These are phyloP conservation scores for Cinclus mexicanus DNA, from an alignment of 2,113 vertebrate species.

Conservation along the genomic window DNA sequence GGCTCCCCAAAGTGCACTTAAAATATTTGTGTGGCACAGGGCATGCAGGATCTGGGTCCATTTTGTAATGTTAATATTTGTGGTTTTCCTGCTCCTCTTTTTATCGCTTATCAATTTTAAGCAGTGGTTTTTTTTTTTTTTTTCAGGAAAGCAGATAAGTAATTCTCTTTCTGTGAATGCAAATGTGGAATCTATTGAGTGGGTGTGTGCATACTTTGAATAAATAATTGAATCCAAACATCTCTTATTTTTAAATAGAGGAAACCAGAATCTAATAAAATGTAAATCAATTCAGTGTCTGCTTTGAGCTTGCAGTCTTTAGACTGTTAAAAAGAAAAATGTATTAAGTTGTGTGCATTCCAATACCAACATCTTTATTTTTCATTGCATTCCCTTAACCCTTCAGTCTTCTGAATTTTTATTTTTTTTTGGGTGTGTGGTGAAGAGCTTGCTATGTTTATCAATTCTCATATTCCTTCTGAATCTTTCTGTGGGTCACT, in stretches of 20 bases:
- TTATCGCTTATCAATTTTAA: neutral
- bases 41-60: neutral
- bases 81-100: neutral
- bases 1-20: neutral
- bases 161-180: slow-evolving; percentile 13
- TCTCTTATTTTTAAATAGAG: slow-evolving; percentile 33
- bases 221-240: slow-evolving; percentile 51
- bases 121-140: neutral
- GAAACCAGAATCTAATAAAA: slow-evolving; percentile 53
- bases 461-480: neutral
- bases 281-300: slow-evolving; percentile 50
- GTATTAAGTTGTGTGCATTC: neutral
- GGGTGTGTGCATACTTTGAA: slow-evolving; percentile 14
- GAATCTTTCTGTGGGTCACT: neutral
- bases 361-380: slow-evolving; percentile 34
- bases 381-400: neutral
- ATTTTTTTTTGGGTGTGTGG: neutral
- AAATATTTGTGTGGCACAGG: neutral
- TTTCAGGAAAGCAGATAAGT: neutral
- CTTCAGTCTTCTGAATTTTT: neutral
- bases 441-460: neutral
- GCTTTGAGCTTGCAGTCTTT: slow-evolving; percentile 8
- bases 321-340: neutral
- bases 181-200: slow-evolving; percentile 31
- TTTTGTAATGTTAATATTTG: neutral